A percentile compares a stretch with the other conserved stretches of the same genome.
These are phyloP conservation scores for Oophaga pumilio DNA, from an alignment of 2,113 vertebrate species.

Conservation along the genomic window DNA sequence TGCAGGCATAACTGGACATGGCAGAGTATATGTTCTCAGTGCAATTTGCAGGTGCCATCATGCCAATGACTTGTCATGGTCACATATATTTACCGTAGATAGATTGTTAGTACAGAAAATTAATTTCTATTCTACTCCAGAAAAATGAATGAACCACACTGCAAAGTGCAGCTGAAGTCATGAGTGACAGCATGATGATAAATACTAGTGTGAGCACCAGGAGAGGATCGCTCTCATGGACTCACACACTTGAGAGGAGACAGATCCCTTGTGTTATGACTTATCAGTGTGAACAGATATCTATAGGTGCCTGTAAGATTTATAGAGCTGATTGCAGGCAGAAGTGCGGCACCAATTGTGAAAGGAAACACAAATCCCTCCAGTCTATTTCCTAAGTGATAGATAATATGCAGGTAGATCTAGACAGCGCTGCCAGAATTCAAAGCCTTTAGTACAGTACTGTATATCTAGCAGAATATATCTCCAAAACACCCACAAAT, in stretches of 20 bases:
- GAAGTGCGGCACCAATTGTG: slow-evolving; percentile 48
- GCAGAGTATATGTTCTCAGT: no score
- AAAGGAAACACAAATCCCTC: not conserved
- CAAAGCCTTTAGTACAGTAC: no score
- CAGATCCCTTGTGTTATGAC: slow-evolving; percentile 48
- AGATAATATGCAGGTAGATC: not conserved
- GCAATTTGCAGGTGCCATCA: no score
- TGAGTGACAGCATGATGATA: not conserved
- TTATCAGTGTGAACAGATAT: slow-evolving; percentile 33
- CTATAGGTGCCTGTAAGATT: slow-evolving; percentile 50
- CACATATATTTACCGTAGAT: no score
- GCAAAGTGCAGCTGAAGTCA: not conserved
- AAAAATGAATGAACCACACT: not conserved
- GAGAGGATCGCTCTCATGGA: slow-evolving; percentile 1
- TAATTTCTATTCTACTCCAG: not conserved
- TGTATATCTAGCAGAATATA: not conserved
- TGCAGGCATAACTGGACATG: no score
- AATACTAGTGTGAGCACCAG: not conserved
- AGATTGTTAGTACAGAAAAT: not conserved
- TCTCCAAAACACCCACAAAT: not conserved
- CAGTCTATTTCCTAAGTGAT: slow-evolving; percentile 11
- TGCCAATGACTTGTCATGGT: no score
- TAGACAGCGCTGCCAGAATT: not conserved
- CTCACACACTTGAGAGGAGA: slow-evolving; percentile 57
- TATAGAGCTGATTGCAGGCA: slow-evolving; percentile 27